phyloP scores from a whole-genome alignment of 2,113 vertebrate species.

The Caretta caretta region DNA sequence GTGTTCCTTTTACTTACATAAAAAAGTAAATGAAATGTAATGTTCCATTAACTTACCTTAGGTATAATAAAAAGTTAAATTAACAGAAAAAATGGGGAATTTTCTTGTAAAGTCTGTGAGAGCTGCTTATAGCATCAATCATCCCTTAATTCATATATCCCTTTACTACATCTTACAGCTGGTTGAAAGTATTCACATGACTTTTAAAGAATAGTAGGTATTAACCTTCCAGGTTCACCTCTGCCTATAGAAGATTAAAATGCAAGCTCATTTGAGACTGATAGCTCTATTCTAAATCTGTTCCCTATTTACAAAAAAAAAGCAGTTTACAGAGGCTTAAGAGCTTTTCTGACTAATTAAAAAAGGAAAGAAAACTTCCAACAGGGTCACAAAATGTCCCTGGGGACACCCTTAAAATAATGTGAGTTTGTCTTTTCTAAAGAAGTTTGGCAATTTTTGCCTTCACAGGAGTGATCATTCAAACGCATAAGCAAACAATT shows the following conservation, averaged over 20 bases:
- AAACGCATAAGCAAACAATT: conserved; percentile 4
- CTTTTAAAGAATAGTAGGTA: conserved; percentile 50
- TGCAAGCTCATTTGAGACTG: neutral
- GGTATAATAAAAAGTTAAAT: conserved; percentile 44
- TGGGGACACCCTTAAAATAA: neutral
- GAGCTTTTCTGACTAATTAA: conserved; percentile 45
- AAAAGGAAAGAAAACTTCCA: neutral
- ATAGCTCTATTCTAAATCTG: neutral
- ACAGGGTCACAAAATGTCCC: neutral
- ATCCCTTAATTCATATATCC: conserved; percentile 52
- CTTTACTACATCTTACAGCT: conserved; percentile 27
- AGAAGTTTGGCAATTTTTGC: neutral
- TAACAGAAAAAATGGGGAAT: conserved; percentile 35
- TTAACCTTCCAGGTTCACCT: conserved; percentile 48
- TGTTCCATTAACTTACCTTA: conserved; percentile 30
- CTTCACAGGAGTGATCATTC: neutral
- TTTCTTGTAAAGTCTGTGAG: conserved; percentile 41
- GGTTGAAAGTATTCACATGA: conserved; percentile 21
- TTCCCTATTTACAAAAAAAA: neutral
- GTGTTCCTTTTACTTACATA: conserved; percentile 22
- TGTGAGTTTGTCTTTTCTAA: neutral
- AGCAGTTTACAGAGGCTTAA: neutral
- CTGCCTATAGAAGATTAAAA: conserved; percentile 57
- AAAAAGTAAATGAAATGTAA: conserved; percentile 24
- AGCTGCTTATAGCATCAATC: conserved; percentile 3